Base-by-base conservation (phyloP, 2,113 vertebrate species). In the Cebidichthys violaceus region DNA sequence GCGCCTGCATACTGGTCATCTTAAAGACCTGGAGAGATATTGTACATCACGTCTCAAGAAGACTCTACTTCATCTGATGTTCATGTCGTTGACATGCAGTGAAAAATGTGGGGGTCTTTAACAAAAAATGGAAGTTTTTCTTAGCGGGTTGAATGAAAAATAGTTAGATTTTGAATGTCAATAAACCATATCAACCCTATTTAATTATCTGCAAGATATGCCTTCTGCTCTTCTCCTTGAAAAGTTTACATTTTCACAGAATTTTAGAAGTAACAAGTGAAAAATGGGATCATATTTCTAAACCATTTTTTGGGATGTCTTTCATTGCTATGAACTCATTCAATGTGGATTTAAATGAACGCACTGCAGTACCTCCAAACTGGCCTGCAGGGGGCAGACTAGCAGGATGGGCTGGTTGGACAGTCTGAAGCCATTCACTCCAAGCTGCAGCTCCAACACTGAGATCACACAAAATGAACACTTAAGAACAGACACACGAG, bases 381-480 rank as follows among this genome's bases (percentile, higher is more conserved):
- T 97, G 82, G 98, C 98, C 24, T 99, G 96, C 79, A 99, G 95
- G 31, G 96, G 83, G 84, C 97, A 98, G 82, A 99, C 96, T 82
- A 99, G 91, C 67, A 99, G 92, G 88, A 99, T 94, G n/a, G 98
- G 96, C 90, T 97, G 97, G 89, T 99, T 99, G 5, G 97, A 98
- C 62, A 99, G 92, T 70, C 97, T 95, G 91, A 96, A 99, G 90
- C 97, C 98, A 81, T 77, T 96, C 88, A 96, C 93, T 59, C 98
- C 98, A 64, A 96, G 92, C 86, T 93, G 96, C 89, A 98, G 94
- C 35, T 97, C 94, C 87, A 99, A 76, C 88, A 94, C 98, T 99
- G 93, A 88, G 17, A 69, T 81, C 11, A 60, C 41, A 43, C 41
- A 4, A 55, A 1, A 41, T 7, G 27, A 31, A 79, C 31, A 39